These are phyloP conservation scores for Eurosta solidaginis DNA, from an alignment of 1,140 invertebrate genomes.

Conservation along the genomic window DNA sequence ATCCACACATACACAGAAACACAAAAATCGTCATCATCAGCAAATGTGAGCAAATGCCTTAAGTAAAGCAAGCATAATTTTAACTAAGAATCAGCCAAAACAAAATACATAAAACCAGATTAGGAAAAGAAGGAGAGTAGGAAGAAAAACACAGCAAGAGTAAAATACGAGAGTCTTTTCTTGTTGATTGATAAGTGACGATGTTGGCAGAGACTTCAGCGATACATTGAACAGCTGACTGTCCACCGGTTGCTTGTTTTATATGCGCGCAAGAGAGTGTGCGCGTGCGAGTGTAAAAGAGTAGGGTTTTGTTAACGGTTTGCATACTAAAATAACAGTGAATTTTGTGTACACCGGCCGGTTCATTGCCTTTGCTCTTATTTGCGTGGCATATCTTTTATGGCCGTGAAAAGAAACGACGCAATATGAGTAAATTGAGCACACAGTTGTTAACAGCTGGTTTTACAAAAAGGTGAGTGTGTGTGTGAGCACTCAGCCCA, in stretches of 20 bases:
- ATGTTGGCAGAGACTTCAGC: not conserved
- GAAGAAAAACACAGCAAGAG: too few species aligned
- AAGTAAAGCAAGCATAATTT: too few species aligned
- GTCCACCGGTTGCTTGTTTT: not conserved
- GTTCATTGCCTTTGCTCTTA: constrained; percentile 41
- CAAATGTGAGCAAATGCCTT: too few species aligned
- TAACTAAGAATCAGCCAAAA: too few species aligned
- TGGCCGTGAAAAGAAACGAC: not conserved
- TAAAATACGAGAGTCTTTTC: not conserved
- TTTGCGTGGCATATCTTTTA: constrained; percentile 12
- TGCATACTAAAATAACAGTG: not conserved
- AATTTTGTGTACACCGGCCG: not conserved
- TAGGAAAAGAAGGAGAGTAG: too few species aligned
- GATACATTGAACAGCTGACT: not conserved
- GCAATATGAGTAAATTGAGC: not conserved
- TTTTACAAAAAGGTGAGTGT: constrained; percentile 26
- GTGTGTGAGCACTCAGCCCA: not conserved
- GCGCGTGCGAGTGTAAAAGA: not conserved
- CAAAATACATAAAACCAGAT: too few species aligned
- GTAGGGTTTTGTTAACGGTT: constrained; percentile 24
- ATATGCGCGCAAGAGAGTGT: not conserved
- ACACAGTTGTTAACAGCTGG: constrained; percentile 38
- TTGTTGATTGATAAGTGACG: not conserved
- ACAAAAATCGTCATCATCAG: too few species aligned
- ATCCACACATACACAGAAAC: too few species aligned